A percentile compares a stretch with the other conserved stretches of the same genome.
These are phyloP conservation scores for Heliconius ethilla DNA, from an alignment of 2,888 invertebrate genomes.

Conservation along the genomic window DNA sequence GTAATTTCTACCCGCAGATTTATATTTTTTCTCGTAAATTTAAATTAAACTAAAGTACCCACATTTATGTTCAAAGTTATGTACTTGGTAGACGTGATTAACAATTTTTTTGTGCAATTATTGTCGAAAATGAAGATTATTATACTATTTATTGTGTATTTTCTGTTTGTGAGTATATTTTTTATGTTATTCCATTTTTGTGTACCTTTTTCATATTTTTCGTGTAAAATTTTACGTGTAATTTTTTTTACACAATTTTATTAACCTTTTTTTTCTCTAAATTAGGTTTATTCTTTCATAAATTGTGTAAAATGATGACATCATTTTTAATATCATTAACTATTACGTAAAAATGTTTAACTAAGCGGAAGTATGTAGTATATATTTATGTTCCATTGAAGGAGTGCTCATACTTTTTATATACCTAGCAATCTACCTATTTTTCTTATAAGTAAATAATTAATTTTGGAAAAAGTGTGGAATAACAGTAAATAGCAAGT, in stretches of 20 bases:
- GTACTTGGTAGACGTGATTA: not conserved
- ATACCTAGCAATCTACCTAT: too few species aligned
- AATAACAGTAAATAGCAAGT: too few species aligned
- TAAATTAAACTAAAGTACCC: not conserved
- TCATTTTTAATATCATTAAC: not conserved
- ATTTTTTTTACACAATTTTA: not conserved
- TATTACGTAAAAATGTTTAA: too few species aligned
- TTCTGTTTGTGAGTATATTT: not conserved
- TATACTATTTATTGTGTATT: not conserved
- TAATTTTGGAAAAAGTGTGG: too few species aligned
- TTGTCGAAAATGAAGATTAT: not conserved
- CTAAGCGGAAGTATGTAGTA: too few species aligned
- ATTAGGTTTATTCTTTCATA: not conserved
- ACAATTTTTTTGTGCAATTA: not conserved
- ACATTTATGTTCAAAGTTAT: not conserved
- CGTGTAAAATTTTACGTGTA: not conserved
- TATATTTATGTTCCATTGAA: too few species aligned
- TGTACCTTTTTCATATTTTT: not conserved
- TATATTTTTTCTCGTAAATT: not conserved
- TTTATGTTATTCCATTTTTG: not conserved
- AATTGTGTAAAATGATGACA: not conserved
- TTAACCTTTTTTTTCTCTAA: not conserved
- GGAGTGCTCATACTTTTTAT: too few species aligned
- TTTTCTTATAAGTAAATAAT: too few species aligned
- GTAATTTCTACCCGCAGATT: not conserved